Conservation (phyloP, 2,113 vertebrate species). For the Dermatemys mawii region DNA sequence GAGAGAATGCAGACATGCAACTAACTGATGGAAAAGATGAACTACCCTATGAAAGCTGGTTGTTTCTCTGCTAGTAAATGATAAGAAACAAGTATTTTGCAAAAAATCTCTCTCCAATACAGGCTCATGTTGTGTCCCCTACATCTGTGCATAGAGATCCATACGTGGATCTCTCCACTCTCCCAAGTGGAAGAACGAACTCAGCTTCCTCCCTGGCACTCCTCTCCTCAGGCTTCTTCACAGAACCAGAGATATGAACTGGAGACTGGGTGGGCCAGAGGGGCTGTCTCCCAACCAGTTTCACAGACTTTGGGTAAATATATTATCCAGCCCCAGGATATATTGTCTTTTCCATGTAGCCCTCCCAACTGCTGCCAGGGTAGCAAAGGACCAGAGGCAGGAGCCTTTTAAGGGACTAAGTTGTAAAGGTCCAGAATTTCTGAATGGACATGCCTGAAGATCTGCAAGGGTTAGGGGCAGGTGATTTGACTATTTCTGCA, state of each 20-base stretch:
- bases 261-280: not conserved
- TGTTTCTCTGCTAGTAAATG: not conserved
- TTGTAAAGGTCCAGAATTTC: not conserved
- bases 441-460: not conserved
- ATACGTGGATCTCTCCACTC: not conserved
- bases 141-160: not conserved
- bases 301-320: not conserved
- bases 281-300: not conserved
- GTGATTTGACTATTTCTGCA: not conserved
- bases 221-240: not conserved
- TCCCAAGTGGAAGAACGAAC: not conserved
- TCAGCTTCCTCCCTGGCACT: not conserved
- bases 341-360: not conserved
- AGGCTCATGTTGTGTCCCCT: not conserved
- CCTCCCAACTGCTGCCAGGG: not conserved
- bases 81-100: not conserved
- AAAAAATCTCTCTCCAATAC: not conserved
- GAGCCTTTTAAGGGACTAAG: not conserved
- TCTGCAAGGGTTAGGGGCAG: not conserved
- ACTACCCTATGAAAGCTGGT: not conserved
- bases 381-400: not conserved
- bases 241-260: not conserved
- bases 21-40: not conserved
- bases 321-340: not conserved
- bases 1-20: not conserved